A percentile compares a stretch with the other conserved stretches of the same genome.
These are phyloP conservation scores for Leptopterna dolabrata DNA, from an alignment of 2,888 invertebrate species.

Conservation along the genomic window DNA sequence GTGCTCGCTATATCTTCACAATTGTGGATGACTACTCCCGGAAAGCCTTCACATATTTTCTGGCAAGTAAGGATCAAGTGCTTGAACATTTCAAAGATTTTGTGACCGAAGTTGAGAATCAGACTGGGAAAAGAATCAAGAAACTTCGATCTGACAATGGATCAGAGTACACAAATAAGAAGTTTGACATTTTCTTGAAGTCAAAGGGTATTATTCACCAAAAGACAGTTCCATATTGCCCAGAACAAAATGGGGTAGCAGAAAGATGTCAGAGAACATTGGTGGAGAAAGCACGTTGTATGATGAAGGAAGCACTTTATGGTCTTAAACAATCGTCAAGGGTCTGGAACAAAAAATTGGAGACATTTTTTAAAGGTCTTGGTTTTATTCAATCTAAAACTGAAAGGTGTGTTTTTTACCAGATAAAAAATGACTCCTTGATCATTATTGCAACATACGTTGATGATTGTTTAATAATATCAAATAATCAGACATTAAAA, in stretches of 20 bases:
- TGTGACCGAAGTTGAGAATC: conserved; percentile 11
- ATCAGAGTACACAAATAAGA: conserved; percentile 37
- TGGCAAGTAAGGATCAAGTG: not conserved
- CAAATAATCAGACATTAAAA: conserved; percentile 44
- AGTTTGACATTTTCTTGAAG: conserved; percentile 16
- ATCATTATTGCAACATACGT: conserved; percentile 62
- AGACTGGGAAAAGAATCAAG: not conserved
- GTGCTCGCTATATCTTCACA: conserved; percentile 22
- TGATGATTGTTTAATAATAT: conserved; percentile 22
- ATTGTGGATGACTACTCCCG: conserved; percentile 29
- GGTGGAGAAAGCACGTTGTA: conserved; percentile 63
- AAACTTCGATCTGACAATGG: conserved; percentile 38
- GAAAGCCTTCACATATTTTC: conserved; percentile 22
- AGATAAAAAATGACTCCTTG: not conserved
- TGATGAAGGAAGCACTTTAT: conserved; percentile 65
- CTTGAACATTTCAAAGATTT: conserved; percentile 8
- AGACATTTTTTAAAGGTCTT: conserved; percentile 62
- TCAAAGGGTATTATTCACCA: conserved; percentile 42
- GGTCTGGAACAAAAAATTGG: conserved; percentile 65
- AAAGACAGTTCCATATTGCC: conserved; percentile 41
- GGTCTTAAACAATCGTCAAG: conserved; percentile 66
- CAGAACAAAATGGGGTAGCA: conserved; percentile 55
- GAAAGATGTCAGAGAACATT: conserved; percentile 42
- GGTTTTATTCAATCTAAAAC: conserved; percentile 62
- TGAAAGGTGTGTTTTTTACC: conserved; percentile 65